Evolutionary conservation across 2,888 invertebrate genomes (phyloP).

Genomic region (Temnothorax rugatulus): DNA sequence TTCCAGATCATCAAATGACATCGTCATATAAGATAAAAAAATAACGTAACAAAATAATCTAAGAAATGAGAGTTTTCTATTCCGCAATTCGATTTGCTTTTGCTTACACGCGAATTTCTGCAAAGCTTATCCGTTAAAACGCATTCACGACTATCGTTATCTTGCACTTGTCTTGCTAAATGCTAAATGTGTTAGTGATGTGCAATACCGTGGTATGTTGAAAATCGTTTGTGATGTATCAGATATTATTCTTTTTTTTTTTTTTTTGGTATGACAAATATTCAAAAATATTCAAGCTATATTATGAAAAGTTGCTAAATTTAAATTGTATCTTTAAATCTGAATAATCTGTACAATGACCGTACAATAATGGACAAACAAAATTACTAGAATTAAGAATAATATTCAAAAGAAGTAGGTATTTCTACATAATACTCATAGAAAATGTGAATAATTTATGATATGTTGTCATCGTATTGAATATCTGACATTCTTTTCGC

Average conservation of each 20-base stretch:
- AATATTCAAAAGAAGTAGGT: neutral
- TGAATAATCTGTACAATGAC: neutral
- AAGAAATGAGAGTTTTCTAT: neutral
- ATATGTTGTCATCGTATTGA: neutral
- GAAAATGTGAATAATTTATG: neutral
- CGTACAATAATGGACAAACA: neutral
- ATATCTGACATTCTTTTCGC: neutral
- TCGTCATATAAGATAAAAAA: neutral
- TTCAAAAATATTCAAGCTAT: neutral
- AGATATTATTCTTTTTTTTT: neutral
- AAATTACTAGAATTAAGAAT: neutral
- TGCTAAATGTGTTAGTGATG: slow-evolving; percentile 3
- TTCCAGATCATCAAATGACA: neutral
- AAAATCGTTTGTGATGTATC: neutral
- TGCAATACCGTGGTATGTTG: neutral
- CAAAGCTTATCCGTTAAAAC: neutral
- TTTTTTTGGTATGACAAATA: neutral
- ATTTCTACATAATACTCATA: neutral
- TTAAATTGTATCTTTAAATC: neutral
- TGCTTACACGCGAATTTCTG: neutral
- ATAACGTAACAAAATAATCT: too few species aligned
- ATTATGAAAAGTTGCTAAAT: neutral
- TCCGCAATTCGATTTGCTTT: slow-evolving; percentile 4
- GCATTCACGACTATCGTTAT: neutral
- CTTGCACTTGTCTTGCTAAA: slow-evolving; percentile 20